A percentile compares a stretch with the other conserved stretches of the same genome.
These are phyloP conservation scores for Catharus fuscescens DNA, from an alignment of 2,113 vertebrate genomes.

Conservation along the genomic window DNA sequence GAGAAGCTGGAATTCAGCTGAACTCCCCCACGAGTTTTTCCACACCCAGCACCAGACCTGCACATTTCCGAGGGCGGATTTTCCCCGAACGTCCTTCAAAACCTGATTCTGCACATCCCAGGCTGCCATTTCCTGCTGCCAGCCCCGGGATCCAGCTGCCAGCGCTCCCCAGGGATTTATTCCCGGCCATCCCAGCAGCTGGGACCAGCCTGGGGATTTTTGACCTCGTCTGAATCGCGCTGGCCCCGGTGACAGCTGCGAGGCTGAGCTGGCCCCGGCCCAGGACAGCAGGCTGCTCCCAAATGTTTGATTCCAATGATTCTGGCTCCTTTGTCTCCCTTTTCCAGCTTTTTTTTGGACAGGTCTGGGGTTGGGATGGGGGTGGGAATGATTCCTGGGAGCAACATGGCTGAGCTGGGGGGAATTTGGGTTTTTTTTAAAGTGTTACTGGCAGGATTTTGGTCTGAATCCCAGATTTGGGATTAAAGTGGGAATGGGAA, in stretches of 20 bases:
- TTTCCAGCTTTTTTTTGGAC: background rate
- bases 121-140: background rate
- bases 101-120: accelerated
- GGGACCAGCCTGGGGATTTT: background rate
- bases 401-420: background rate
- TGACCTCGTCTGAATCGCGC: background rate
- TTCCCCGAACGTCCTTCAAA: background rate
- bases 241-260: background rate
- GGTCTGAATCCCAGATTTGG: accelerated
- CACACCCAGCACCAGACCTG: accelerated
- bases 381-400: background rate
- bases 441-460: background rate
- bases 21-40: accelerated
- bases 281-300: background rate
- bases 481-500: background rate
- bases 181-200: slow-evolving; percentile 9
- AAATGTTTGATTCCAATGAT: background rate
- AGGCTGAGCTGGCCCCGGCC: slow-evolving; percentile 17
- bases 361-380: background rate
- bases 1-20: background rate
- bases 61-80: accelerated
- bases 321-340: background rate
- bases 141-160: background rate
- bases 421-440: background rate
- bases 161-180: background rate